A percentile compares a stretch with the other conserved stretches of the same genome.
These are phyloP conservation scores for Proisotoma minuta DNA, from an alignment of 2,888 invertebrate genomes.

Conservation along the genomic window DNA sequence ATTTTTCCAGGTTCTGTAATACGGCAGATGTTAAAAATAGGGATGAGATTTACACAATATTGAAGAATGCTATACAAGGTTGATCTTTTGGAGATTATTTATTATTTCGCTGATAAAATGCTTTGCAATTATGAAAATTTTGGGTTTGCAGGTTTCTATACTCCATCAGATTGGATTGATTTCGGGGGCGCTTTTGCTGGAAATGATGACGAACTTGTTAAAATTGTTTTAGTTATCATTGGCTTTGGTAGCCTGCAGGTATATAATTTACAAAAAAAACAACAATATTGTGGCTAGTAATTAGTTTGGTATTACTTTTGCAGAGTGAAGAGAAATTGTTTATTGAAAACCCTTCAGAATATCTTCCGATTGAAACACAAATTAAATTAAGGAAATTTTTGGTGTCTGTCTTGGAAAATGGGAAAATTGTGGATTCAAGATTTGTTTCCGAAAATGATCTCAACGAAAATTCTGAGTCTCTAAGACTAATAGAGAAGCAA, in stretches of 20 bases:
- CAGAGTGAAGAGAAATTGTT: slow-evolving; percentile 16
- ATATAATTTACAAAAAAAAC: too few species aligned
- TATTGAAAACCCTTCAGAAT: slow-evolving; percentile 20
- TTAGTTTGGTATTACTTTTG: neutral
- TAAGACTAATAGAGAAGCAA: neutral
- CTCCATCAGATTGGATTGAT: slow-evolving; percentile 21
- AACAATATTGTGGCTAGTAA: too few species aligned
- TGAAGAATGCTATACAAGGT: slow-evolving; percentile 17
- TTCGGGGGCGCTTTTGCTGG: slow-evolving; percentile 18
- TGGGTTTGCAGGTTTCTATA: slow-evolving; percentile 13
- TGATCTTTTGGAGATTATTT: neutral
- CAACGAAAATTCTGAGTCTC: slow-evolving; percentile 2
- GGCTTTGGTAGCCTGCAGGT: slow-evolving; percentile 18
- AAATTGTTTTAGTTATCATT: slow-evolving; percentile 19
- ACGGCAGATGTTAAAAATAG: slow-evolving; percentile 5
- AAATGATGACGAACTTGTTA: slow-evolving; percentile 15
- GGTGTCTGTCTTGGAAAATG: slow-evolving; percentile 20
- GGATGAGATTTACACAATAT: slow-evolving; percentile 3
- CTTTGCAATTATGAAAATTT: too few species aligned
- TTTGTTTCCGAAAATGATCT: neutral
- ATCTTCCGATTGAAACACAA: slow-evolving; percentile 11
- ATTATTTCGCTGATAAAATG: too few species aligned
- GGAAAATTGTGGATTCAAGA: slow-evolving; percentile 13
- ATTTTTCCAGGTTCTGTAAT: slow-evolving; percentile 17
- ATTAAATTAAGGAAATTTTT: slow-evolving; percentile 22